Percentiles rank a stretch among this genome's conserved stretches.
phyloP scores from a whole-genome alignment of 1,140 invertebrate species.

The Thaumatotibia leucotreta region DNA sequence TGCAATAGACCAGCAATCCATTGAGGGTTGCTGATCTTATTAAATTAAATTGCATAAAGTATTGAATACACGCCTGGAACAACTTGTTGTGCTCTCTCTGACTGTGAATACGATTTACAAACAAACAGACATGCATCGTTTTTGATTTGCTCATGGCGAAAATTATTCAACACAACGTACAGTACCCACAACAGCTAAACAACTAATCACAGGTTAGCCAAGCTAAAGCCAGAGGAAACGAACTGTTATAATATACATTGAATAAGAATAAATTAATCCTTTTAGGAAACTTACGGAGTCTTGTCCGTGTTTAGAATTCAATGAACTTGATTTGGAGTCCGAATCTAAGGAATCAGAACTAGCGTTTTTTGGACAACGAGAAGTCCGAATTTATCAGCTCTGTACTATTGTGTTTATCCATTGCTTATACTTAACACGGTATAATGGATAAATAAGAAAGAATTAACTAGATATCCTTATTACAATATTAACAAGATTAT shows the following conservation, averaged over 20 bases:
- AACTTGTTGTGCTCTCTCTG: slow-evolving; percentile 37
- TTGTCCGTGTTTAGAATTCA: slow-evolving; percentile 87
- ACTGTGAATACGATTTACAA: slow-evolving; percentile 57
- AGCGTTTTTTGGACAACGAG: slow-evolving; percentile 77
- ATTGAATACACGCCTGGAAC: slow-evolving; percentile 33
- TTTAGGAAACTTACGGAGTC: slow-evolving; percentile 83
- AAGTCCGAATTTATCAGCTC: slow-evolving; percentile 70
- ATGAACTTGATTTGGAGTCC: slow-evolving; percentile 87
- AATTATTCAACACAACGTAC: slow-evolving; percentile 4
- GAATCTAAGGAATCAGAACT: slow-evolving; percentile 88
- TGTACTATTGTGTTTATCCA: slow-evolving; percentile 75
- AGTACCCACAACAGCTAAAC: slow-evolving; percentile 9
- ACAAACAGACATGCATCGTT: slow-evolving; percentile 59
- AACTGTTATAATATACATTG: slow-evolving; percentile 52
- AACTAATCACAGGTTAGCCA: slow-evolving; percentile 20
- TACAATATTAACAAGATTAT: background rate
- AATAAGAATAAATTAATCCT: slow-evolving; percentile 75
- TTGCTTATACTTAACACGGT: slow-evolving; percentile 15
- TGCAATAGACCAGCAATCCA: background rate
- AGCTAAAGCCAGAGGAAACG: slow-evolving; percentile 48
- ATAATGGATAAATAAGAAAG: background rate
- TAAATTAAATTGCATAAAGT: background rate
- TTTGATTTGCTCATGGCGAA: slow-evolving; percentile 46
- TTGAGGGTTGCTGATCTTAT: background rate
- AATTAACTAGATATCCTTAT: background rate